A percentile compares a stretch with the other conserved stretches of the same genome.
Conservation (phyloP, 2,888 invertebrate species). For the Chrysotoxum bicinctum region DNA sequence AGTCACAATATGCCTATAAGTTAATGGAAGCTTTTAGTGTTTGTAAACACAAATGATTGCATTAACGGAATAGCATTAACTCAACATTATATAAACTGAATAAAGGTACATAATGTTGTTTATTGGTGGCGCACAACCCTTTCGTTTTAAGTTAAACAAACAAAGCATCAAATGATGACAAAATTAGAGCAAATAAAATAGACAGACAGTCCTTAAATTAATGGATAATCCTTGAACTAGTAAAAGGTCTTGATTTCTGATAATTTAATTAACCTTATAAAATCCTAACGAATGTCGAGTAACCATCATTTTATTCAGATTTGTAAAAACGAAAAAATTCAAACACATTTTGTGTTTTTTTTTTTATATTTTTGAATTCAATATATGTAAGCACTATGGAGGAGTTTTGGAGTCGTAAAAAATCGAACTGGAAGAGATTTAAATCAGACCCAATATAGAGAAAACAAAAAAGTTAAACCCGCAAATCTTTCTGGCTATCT, state of each 20-base stretch:
- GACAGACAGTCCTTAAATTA: not conserved
- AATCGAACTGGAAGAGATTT: no score
- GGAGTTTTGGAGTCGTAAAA: no score
- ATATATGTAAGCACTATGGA: no score
- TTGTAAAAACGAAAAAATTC: not conserved
- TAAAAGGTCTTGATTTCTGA: not conserved
- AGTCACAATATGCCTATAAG: slow-evolving; percentile 8
- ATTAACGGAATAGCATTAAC: slow-evolving; percentile 52
- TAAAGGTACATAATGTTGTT: not conserved
- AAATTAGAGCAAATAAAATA: not conserved
- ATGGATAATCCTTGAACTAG: not conserved
- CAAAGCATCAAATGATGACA: not conserved
- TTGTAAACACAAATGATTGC: slow-evolving; percentile 52
- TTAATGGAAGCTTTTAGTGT: slow-evolving; percentile 59
- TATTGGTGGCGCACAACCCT: not conserved
- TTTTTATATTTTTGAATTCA: not conserved
- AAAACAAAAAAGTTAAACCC: no score
- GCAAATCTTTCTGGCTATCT: no score
- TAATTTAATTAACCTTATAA: not conserved
- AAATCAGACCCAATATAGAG: no score
- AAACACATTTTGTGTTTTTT: not conserved
- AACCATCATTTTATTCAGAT: not conserved
- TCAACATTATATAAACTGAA: not conserved
- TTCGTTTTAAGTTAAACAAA: not conserved
- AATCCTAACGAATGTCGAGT: not conserved